A percentile compares a stretch with the other conserved stretches of the same genome.
Evolutionary conservation across 2,888 invertebrate species (phyloP).

Genomic region (Mesodorylaimus sp.): DNA sequence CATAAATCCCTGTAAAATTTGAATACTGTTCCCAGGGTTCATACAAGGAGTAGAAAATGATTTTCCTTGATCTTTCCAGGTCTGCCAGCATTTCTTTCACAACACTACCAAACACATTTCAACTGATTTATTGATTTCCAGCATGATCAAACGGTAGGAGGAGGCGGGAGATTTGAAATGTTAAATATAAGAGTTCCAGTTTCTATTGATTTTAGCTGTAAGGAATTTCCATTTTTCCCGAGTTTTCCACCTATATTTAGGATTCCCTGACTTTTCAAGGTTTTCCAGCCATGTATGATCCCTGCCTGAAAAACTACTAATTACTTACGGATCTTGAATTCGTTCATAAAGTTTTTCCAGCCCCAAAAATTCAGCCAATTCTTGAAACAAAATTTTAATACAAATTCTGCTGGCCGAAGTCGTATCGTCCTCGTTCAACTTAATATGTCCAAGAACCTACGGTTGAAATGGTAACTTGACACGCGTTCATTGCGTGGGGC

Average conservation of each 20-base stretch:
- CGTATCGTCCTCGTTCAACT: conserved; percentile 86
- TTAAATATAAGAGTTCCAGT: too few species aligned
- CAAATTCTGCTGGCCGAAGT: conserved; percentile 92
- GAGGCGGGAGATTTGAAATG: too few species aligned
- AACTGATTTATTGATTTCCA: too few species aligned
- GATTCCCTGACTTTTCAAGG: too few species aligned
- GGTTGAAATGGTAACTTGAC: conserved; percentile 7
- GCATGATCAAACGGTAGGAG: too few species aligned
- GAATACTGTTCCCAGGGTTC: not conserved
- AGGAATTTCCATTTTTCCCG: too few species aligned
- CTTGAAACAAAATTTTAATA: conserved; percentile 83
- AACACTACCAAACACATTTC: conserved; percentile 4
- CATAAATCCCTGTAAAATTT: not conserved
- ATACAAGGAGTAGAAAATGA: not conserved
- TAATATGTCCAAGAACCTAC: conserved; percentile 62
- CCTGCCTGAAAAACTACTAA: too few species aligned
- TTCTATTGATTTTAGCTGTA: too few species aligned
- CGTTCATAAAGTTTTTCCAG: conserved; percentile 70
- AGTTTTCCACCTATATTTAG: too few species aligned
- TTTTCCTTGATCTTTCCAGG: too few species aligned
- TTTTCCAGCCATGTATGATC: too few species aligned
- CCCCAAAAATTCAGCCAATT: conserved; percentile 88
- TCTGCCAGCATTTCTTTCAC: not conserved
- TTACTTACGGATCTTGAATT: conserved; percentile 64
- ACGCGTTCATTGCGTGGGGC: not conserved